Base-by-base conservation (phyloP, 2,888 invertebrate genomes). In the Sinotaia quadrata region DNA sequence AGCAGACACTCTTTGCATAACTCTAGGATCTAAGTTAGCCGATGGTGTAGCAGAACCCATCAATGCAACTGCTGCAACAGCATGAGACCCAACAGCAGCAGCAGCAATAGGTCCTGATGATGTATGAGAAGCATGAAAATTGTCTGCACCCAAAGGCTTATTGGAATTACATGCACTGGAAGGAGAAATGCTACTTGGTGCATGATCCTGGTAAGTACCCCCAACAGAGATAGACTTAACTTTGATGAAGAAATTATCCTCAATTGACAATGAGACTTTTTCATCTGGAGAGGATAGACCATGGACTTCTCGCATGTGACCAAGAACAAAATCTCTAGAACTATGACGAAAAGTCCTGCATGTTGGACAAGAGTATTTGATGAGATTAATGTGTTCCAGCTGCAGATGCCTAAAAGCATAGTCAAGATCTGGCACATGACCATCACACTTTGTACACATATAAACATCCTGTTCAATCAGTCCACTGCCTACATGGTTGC, bases 381-480 rank as follows among this genome's bases (percentile, higher is more conserved):
- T 41, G 41, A 61, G 37, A 41, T 82, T 82, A 10, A 74, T 72
- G 66, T 84, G 84, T 47, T 78, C 75, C 7, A 71, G 65, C 71
- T 82, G 80, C 5, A 84, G 67, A 72, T 84, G 84, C 29, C 76
- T 75, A 65, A 80, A 81, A 7, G 80, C 82, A 47, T 72, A 78
- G 47, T 81, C 79, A 31, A 84, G 58, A 5, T 81, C 79, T 15
- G 81, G 80, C 75, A 82, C 75, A 60, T 81, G 81, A 15, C 75
- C 68, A 56, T 79, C 75, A 63, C 84, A 84, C 61, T 78, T 78
- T n/a, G 80, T 75, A 56, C 84, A 84, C 75, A 81, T 82, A 68
- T 81, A 82, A 58, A 84, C 81, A 60, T 84, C 82, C 37, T 79
- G 79, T 65, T 84, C 84, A 47, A 82, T 72, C 33, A 76, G 72